A percentile compares a stretch with the other conserved stretches of the same genome.
Conservation (phyloP, 2,888 invertebrate genomes). For the Anaspis maculata region DNA sequence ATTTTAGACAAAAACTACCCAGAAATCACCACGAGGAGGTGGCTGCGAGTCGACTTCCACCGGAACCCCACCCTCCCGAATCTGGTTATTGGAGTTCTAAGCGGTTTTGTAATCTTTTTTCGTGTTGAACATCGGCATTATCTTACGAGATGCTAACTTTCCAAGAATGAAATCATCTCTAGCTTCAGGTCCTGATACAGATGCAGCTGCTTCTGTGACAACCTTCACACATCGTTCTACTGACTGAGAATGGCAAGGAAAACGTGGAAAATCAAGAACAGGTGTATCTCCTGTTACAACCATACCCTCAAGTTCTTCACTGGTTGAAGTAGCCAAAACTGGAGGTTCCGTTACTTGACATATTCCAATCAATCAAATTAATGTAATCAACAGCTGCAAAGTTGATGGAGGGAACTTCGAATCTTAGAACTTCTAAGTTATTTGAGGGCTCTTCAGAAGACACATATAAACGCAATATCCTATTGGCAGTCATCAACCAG, state of each 20-base stretch:
- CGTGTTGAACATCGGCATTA: constrained; percentile 2
- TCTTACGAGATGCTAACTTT: constrained; percentile 1
- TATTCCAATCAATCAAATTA: constrained; percentile 20
- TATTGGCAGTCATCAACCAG: constrained; percentile 1
- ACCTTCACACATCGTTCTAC: constrained; percentile 4
- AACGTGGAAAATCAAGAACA: background rate
- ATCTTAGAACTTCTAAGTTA: constrained; percentile 6
- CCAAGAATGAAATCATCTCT: constrained; percentile 1
- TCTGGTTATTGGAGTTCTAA: background rate
- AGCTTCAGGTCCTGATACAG: constrained; percentile 2
- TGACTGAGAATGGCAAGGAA: constrained; percentile 4
- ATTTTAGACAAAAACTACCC: constrained; percentile 1
- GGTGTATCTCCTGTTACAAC: background rate
- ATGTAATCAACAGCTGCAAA: constrained; percentile 14
- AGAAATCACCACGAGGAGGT: constrained; percentile 2
- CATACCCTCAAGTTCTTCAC: background rate
- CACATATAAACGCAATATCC: constrained; percentile 5
- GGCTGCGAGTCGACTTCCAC: constrained; percentile 3
- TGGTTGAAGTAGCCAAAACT: constrained; percentile 1
- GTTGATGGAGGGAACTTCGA: constrained; percentile 16
- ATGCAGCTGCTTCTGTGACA: constrained; percentile 3
- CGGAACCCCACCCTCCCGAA: background rate
- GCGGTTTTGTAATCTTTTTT: constrained; percentile 3
- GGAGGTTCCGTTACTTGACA: constrained; percentile 11
- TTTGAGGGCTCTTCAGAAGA: background rate